Evolutionary conservation across 2,888 invertebrate genomes (phyloP).

Genomic region (Lithophane semibrunnea): DNA sequence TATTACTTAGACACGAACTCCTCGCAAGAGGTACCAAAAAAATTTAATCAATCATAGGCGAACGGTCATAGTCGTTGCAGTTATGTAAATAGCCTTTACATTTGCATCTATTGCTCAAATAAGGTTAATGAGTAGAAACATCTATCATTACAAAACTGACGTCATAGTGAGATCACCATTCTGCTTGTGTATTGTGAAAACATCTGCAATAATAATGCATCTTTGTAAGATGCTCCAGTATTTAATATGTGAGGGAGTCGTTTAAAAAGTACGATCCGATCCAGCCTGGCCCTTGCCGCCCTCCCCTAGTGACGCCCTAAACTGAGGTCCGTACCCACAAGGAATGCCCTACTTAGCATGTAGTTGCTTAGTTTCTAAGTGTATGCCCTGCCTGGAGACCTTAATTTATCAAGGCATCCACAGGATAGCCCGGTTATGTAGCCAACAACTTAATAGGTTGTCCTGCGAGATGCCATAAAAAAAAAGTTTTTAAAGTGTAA

Average conservation of each 20-base stretch:
- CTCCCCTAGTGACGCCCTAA: background rate
- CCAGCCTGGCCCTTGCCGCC: background rate
- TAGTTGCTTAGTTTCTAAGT: background rate
- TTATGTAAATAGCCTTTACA: background rate
- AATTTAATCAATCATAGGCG: background rate
- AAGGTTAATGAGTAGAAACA: slow-evolving; percentile 13
- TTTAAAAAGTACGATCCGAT: background rate
- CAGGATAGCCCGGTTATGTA: background rate
- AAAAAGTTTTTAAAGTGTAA: too few species aligned
- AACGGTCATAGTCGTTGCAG: background rate
- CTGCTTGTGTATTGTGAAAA: background rate
- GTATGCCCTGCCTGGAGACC: background rate
- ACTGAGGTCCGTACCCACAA: background rate
- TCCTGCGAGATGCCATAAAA: too few species aligned
- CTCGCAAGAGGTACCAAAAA: background rate
- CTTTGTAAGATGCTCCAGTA: background rate
- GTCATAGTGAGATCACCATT: slow-evolving; percentile 45
- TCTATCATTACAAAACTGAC: slow-evolving; percentile 9
- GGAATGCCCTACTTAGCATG: background rate
- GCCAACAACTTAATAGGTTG: too few species aligned
- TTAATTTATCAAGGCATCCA: background rate
- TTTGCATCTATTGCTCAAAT: slow-evolving; percentile 1
- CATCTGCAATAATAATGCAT: slow-evolving; percentile 22
- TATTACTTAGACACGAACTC: too few species aligned
- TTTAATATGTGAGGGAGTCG: background rate